Conservation (phyloP, 2,888 invertebrate genomes). For the Leptopterna dolabrata region DNA sequence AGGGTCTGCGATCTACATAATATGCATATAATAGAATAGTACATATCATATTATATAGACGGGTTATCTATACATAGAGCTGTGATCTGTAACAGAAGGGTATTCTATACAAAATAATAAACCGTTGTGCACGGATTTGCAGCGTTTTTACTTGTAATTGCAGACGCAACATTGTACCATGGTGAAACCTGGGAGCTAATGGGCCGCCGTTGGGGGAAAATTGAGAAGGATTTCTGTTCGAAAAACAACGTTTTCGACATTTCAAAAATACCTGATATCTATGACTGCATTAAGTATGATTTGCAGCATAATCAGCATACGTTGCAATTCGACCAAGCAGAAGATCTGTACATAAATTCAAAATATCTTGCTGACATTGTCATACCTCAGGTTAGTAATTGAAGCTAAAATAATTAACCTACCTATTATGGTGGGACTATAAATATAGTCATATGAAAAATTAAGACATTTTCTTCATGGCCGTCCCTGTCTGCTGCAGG, state of each 20-base stretch:
- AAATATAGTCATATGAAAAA: too few species aligned
- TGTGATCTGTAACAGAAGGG: too few species aligned
- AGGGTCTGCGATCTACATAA: too few species aligned
- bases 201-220: slow-evolving; percentile 97
- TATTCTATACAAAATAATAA: too few species aligned
- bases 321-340: slow-evolving; percentile 90
- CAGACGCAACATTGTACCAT: slow-evolving; percentile 93
- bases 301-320: slow-evolving; percentile 97
- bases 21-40: too few species aligned
- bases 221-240: slow-evolving; percentile 96
- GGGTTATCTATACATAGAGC: too few species aligned
- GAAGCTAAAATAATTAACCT: not conserved
- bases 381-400: slow-evolving; percentile 85
- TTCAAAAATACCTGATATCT: slow-evolving; percentile 98
- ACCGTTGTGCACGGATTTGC: too few species aligned
- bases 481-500: slow-evolving; percentile 70
- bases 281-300: slow-evolving; percentile 99
- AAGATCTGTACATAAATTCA: slow-evolving; percentile 93
- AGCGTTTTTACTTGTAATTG: not conserved
- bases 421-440: too few species aligned
- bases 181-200: slow-evolving; percentile 99
- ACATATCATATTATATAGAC: too few species aligned
- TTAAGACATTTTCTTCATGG: too few species aligned
- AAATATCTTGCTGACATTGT: slow-evolving; percentile 98
- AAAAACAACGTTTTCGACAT: slow-evolving; percentile 95